These are phyloP conservation scores for Nomada flava DNA, from an alignment of 2,888 invertebrate species.

Conservation along the genomic window DNA sequence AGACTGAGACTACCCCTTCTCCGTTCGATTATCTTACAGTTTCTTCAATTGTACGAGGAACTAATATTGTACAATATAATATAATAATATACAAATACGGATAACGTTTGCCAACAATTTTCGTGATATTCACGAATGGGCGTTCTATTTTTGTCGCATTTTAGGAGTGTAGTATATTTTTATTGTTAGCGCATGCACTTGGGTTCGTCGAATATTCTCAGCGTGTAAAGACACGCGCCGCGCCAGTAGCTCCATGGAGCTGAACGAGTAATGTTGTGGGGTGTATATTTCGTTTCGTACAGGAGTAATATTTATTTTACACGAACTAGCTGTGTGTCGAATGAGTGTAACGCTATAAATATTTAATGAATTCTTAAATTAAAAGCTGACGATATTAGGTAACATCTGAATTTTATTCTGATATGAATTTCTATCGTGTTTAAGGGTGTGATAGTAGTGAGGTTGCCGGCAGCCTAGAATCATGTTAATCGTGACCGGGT, in stretches of 20 bases:
- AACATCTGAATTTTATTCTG: background rate
- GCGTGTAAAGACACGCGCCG: background rate
- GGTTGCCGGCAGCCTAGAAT: background rate
- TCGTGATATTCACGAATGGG: background rate
- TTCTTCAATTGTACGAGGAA: too few relatives aligned
- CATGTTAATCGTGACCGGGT: background rate
- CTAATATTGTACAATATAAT: too few relatives aligned
- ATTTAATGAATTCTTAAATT: background rate
- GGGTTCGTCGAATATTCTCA: slow-evolving; percentile 39
- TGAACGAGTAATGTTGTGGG: slow-evolving; percentile 11
- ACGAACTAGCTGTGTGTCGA: background rate
- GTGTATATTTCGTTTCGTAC: slow-evolving; percentile 6
- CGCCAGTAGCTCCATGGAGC: slow-evolving; percentile 30
- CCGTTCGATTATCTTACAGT: too few relatives aligned
- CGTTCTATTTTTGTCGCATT: slow-evolving; percentile 6
- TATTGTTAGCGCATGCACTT: background rate
- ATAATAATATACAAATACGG: background rate
- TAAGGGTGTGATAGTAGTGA: background rate
- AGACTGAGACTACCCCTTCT: too few relatives aligned
- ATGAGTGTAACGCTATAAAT: background rate
- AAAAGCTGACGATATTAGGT: background rate
- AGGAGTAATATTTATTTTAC: slow-evolving; percentile 17
- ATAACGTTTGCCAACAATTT: background rate
- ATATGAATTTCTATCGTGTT: background rate
- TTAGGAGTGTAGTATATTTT: background rate